Percentiles rank a stretch among this genome's conserved stretches.
These are phyloP conservation scores for Elysia chlorotica DNA, from an alignment of 1,140 invertebrate species.

Conservation along the genomic window DNA sequence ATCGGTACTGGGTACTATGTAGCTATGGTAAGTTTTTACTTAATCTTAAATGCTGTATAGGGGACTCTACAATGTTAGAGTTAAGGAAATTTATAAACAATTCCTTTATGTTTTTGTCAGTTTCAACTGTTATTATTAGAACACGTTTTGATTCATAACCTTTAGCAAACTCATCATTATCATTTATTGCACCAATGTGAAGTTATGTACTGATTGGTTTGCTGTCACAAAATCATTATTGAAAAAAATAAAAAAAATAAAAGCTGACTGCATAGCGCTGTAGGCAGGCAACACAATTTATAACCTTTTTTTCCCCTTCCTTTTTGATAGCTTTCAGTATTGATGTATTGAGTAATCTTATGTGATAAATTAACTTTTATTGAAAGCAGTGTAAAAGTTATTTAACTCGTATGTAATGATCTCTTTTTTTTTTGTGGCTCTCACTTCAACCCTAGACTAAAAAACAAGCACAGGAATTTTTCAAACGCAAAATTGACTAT, in stretches of 20 bases:
- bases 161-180: neutral
- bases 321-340: neutral
- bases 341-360: neutral
- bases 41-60: too few relatives aligned
- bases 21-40: slow-evolving; percentile 78
- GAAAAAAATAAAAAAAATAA: too few relatives aligned
- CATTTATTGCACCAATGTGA: neutral
- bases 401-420: neutral
- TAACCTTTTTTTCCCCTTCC: neutral
- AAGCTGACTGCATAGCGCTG: too few relatives aligned
- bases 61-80: too few relatives aligned
- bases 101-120: too few relatives aligned
- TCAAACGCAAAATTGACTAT: slow-evolving; percentile 87
- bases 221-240: too few relatives aligned
- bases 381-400: neutral
- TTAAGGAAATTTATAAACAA: too few relatives aligned
- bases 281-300: neutral
- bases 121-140: too few relatives aligned
- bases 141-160: neutral
- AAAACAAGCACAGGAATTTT: slow-evolving; percentile 85
- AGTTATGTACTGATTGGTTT: too few relatives aligned
- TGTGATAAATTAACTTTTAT: neutral
- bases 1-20: slow-evolving; percentile 95
- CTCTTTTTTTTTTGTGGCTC: neutral
- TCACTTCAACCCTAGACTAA: slow-evolving; percentile 71